These are phyloP conservation scores for Etheostoma nigrum DNA, from an alignment of 2,797 vertebrate species.

Conservation along the genomic window DNA sequence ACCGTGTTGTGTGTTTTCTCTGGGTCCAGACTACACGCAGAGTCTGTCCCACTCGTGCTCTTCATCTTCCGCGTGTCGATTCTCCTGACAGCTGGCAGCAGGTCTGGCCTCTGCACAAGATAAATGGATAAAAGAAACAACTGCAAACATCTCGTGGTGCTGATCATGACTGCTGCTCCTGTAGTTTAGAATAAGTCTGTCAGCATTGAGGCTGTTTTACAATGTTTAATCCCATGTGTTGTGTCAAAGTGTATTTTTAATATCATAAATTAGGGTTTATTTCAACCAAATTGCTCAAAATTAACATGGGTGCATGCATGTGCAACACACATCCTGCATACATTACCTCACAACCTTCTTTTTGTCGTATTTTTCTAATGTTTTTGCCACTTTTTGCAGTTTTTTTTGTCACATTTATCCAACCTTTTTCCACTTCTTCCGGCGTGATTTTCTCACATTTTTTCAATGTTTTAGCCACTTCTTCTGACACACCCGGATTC, in stretches of 20 bases:
- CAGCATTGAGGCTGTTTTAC: too few relatives aligned
- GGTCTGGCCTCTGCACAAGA: slow-evolving; percentile 12
- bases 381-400: fast-evolving
- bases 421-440: too few relatives aligned
- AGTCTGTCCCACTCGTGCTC: slow-evolving; percentile 8
- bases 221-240: too few relatives aligned
- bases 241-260: too few relatives aligned
- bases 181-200: background rate
- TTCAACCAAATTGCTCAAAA: too few relatives aligned
- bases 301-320: too few relatives aligned
- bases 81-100: slow-evolving; percentile 39
- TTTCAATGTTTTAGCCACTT: too few relatives aligned
- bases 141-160: background rate
- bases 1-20: background rate
- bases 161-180: background rate
- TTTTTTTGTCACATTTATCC: too few relatives aligned
- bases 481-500: too few relatives aligned
- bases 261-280: too few relatives aligned
- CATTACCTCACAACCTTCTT: background rate
- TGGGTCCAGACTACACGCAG: background rate
- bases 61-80: slow-evolving; percentile 5
- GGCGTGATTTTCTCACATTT: too few relatives aligned
- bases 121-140: background rate
- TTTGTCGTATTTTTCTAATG: too few relatives aligned
- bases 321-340: background rate